These are phyloP conservation scores for Sycobia sp. DNA, from an alignment of 1,140 invertebrate genomes.

Conservation along the genomic window DNA sequence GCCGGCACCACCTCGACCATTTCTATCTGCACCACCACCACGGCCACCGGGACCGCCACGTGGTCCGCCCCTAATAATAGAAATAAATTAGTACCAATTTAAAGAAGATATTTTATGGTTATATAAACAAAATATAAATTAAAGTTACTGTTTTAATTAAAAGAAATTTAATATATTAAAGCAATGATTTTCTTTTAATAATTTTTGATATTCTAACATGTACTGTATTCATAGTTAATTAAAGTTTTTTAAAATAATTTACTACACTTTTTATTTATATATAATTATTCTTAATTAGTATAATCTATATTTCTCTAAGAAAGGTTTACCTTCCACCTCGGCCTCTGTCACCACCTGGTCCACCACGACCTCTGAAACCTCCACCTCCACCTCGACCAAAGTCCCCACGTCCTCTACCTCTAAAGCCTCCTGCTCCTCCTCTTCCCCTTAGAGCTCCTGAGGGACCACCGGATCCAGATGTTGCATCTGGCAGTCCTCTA, in stretches of 20 bases:
- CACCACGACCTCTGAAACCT: constrained; percentile 50
- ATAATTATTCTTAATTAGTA: no score
- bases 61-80: constrained; percentile 46
- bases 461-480: constrained; percentile 48
- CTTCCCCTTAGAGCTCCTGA: constrained; percentile 29
- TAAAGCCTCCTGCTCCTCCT: constrained; percentile 39
- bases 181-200: no score
- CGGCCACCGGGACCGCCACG: constrained; percentile 50
- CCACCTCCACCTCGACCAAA: constrained; percentile 50
- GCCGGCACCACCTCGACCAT: constrained; percentile 50
- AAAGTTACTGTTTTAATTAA: no score
- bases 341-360: constrained; percentile 48
- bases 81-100: background rate
- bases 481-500: constrained; percentile 54
- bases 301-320: constrained; percentile 1
- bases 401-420: constrained; percentile 48
- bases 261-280: no score
- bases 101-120: no score
- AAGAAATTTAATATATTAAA: no score
- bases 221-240: no score
- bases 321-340: constrained; percentile 51
- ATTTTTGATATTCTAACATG: no score
- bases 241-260: no score
- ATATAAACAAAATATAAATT: no score
- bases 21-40: constrained; percentile 52